A percentile compares a stretch with the other conserved stretches of the same genome.
phyloP scores from a whole-genome alignment of 2,113 vertebrate genomes.

The Candoia aspera region DNA sequence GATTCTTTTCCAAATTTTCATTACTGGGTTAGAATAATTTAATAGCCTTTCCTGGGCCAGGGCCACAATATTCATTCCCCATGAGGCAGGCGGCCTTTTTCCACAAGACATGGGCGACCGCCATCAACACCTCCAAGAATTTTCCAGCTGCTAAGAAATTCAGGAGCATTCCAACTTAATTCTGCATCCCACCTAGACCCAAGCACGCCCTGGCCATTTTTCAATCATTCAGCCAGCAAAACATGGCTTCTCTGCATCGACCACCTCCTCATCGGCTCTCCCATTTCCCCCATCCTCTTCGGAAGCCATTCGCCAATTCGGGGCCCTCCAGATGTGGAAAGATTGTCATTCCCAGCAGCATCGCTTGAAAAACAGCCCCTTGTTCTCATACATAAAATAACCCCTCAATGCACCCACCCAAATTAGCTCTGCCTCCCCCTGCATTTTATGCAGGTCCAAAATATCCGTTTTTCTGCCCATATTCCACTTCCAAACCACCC shows the following conservation, averaged over 20 bases:
- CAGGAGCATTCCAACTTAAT: neutral
- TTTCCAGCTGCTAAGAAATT: neutral
- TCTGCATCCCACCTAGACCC: neutral
- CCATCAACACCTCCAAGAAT: neutral
- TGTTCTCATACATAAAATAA: neutral
- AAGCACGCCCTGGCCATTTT: neutral
- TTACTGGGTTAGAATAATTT: neutral
- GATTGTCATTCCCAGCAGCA: neutral
- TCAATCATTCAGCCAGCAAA: neutral
- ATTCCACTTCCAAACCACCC: too few species aligned
- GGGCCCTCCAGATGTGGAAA: neutral
- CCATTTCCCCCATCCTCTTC: neutral
- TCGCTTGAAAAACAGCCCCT: too few species aligned
- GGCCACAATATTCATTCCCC: neutral
- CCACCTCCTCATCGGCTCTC: neutral
- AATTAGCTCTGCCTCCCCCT: neutral
- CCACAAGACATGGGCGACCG: too few species aligned
- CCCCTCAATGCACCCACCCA: too few species aligned
- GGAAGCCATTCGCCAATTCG: neutral
- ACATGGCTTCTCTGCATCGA: neutral
- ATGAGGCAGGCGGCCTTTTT: neutral
- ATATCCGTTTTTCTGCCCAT: too few species aligned
- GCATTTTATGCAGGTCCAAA: neutral
- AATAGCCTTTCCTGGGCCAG: neutral
- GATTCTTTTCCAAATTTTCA: neutral